Evolutionary conservation across 2,888 invertebrate genomes (phyloP).

Genomic region (Protophormia terraenovae): DNA sequence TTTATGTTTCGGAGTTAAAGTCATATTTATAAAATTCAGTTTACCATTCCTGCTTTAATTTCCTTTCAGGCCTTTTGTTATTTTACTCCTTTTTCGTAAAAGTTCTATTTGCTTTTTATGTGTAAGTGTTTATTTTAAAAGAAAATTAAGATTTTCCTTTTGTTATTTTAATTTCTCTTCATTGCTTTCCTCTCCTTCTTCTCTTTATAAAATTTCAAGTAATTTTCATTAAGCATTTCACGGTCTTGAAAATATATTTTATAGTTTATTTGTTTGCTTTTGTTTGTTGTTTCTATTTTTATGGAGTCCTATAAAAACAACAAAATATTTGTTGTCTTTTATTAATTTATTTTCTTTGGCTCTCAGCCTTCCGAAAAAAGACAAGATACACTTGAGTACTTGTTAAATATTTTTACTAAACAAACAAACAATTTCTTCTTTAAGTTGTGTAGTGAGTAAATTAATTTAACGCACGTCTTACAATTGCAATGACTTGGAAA

Average conservation of each 20-base stretch:
- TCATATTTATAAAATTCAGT: too few relatives aligned
- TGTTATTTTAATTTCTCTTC: too few relatives aligned
- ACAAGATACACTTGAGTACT: background rate
- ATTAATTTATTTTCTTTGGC: conserved; percentile 52
- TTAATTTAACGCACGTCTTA: conserved; percentile 77
- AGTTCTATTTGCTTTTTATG: too few relatives aligned
- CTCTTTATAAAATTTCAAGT: background rate
- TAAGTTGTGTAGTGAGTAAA: conserved; percentile 72
- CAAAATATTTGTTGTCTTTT: conserved; percentile 8
- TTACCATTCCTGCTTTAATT: too few relatives aligned
- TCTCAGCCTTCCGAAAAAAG: background rate
- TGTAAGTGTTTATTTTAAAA: background rate
- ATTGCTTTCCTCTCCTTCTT: background rate
- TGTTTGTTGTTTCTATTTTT: too few relatives aligned
- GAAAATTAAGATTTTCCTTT: too few relatives aligned
- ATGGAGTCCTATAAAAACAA: background rate
- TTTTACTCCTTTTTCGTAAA: too few relatives aligned
- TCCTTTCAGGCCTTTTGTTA: too few relatives aligned
- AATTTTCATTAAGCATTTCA: conserved; percentile 76
- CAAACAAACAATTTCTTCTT: background rate
- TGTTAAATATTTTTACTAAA: background rate
- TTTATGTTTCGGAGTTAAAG: too few relatives aligned
- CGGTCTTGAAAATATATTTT: conserved; percentile 23
- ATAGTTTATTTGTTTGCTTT: conserved; percentile 18
- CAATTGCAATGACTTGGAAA: conserved; percentile 77